phyloP scores from a whole-genome alignment of 2,113 vertebrate species.

The Colaptes auratus region DNA sequence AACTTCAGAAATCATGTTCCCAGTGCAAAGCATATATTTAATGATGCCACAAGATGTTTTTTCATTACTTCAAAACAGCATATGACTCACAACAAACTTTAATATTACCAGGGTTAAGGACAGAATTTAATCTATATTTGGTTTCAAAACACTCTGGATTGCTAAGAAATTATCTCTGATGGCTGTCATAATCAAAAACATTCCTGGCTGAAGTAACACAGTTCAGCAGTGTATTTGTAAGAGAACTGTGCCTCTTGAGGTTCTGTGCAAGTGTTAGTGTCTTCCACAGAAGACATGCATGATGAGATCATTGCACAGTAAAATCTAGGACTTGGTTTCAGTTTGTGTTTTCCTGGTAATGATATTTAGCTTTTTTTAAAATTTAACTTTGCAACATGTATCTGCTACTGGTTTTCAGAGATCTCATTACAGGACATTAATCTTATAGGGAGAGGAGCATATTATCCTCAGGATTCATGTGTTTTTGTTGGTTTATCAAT shows the following conservation, averaged over 20 bases:
- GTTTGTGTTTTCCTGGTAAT: background rate
- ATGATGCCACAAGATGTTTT: background rate
- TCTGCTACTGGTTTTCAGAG: background rate
- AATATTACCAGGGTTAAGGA: background rate
- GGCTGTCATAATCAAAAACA: background rate
- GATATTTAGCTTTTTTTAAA: background rate
- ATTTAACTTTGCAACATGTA: background rate
- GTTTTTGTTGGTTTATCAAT: constrained; percentile 56
- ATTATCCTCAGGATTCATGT: constrained; percentile 18
- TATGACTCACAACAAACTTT: background rate
- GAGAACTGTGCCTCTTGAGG: background rate
- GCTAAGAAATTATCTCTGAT: background rate
- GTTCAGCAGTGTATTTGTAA: background rate
- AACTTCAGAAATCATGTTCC: background rate
- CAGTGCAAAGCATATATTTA: background rate
- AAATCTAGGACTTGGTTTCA: background rate
- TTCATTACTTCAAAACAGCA: background rate
- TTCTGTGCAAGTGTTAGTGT: background rate
- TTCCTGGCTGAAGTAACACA: background rate
- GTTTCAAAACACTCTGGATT: background rate
- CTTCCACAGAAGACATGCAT: background rate
- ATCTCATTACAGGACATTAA: background rate
- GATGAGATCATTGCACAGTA: background rate
- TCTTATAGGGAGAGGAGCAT: background rate
- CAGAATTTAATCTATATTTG: background rate